These are phyloP conservation scores for Epinotia bilunana DNA, from an alignment of 2,888 invertebrate genomes.

Conservation along the genomic window DNA sequence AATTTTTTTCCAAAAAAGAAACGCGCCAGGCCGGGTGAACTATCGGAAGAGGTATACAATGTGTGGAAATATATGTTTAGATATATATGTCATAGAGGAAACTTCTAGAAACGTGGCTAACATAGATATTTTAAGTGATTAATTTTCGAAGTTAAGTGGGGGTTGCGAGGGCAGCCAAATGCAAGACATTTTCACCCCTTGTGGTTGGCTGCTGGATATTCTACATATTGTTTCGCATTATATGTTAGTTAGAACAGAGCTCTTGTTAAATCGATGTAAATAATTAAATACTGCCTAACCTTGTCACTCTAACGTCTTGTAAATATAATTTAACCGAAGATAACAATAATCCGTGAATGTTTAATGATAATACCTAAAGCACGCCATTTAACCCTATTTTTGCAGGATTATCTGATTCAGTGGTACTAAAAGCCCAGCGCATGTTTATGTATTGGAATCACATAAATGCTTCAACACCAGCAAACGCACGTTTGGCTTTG, in stretches of 20 bases:
- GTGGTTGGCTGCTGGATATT: constrained; percentile 27
- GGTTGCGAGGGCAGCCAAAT: constrained; percentile 42
- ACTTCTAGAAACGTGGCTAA: constrained; percentile 79
- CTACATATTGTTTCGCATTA: constrained; percentile 28
- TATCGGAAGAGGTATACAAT: constrained; percentile 88
- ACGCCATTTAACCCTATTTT: constrained; percentile 41
- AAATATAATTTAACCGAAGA: constrained; percentile 49
- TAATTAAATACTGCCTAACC: constrained; percentile 60
- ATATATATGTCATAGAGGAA: constrained; percentile 74
- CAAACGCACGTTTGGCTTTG: constrained; percentile 24
- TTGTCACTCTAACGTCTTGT: constrained; percentile 67
- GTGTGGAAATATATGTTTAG: constrained; percentile 82
- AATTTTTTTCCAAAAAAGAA: constrained; percentile 86
- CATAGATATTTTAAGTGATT: constrained; percentile 78
- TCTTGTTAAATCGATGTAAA: constrained; percentile 41
- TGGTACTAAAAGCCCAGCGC: constrained; percentile 33
- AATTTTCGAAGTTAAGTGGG: constrained; percentile 57
- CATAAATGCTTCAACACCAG: constrained; percentile 48
- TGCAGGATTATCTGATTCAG: constrained; percentile 21
- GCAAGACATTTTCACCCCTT: constrained; percentile 28
- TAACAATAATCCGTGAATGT: constrained; percentile 45
- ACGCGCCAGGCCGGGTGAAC: constrained; percentile 91
- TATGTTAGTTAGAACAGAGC: constrained; percentile 41
- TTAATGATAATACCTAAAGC: constrained; percentile 42
- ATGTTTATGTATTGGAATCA: constrained; percentile 45